Conservation (phyloP, 2,888 invertebrate species). For the Ceraclea dissimilis region DNA sequence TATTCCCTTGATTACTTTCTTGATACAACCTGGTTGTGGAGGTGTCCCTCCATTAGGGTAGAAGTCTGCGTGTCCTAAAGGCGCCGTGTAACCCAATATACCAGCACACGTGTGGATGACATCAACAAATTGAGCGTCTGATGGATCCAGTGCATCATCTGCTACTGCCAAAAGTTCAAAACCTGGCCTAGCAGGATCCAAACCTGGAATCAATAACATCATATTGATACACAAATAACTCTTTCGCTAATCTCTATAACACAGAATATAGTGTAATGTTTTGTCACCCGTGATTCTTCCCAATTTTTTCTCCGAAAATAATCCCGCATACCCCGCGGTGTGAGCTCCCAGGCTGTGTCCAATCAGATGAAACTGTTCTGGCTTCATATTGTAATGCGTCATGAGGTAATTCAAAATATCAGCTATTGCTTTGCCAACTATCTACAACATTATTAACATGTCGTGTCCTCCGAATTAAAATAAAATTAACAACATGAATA, state of each 20-base stretch:
- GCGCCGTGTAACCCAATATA: constrained; percentile 11
- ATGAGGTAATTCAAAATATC: no score
- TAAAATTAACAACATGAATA: no score
- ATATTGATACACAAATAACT: no score
- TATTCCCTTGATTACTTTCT: no score
- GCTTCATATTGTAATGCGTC: no score
- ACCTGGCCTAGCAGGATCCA: constrained; percentile 63
- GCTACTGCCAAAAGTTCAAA: constrained; percentile 41
- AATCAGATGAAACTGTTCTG: constrained; percentile 16
- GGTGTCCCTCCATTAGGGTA: constrained; percentile 16
- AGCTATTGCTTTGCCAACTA: no score
- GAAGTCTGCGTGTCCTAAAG: constrained; percentile 21
- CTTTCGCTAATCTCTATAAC: constrained; percentile 14
- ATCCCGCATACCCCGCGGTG: constrained; percentile 17
- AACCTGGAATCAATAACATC: no score
- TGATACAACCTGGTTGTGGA: constrained; percentile 19
- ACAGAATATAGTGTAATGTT: no score
- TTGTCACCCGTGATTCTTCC: no score
- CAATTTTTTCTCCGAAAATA: constrained; percentile 2
- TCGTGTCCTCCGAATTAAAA: no score
- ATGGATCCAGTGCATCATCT: constrained; percentile 24
- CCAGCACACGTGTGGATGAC: constrained; percentile 22
- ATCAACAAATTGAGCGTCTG: constrained; percentile 20
- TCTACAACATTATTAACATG: no score
- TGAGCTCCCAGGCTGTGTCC: constrained; percentile 23